These are phyloP conservation scores for Hypsibius dujardini DNA, from an alignment of 1,140 invertebrate species.

Conservation along the genomic window DNA sequence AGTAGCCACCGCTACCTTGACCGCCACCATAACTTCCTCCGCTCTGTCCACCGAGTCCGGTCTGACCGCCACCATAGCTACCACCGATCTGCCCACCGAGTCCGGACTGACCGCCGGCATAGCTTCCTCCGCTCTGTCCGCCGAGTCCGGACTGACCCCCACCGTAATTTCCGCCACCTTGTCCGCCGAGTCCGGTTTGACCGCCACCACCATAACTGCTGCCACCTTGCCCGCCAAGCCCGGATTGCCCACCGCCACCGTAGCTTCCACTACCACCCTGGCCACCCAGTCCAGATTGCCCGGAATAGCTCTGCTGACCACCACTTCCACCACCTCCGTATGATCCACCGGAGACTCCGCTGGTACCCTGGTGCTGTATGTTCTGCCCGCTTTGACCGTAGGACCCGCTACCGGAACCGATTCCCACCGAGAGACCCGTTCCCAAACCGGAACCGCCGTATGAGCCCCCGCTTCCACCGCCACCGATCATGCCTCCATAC, in stretches of 20 bases:
- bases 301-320: no score
- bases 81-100: not conserved
- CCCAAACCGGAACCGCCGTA: no score
- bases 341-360: no score
- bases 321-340: no score
- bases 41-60: not conserved
- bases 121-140: no score
- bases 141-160: not conserved
- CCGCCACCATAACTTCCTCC: not conserved
- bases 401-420: no score
- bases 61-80: not conserved
- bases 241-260: no score
- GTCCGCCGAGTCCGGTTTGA: not conserved
- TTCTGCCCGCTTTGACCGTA: no score
- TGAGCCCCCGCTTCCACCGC: not conserved
- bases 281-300: not conserved
- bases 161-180: not conserved
- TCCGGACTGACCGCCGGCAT: not conserved
- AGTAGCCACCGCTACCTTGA: not conserved
- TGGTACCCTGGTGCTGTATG: no score
- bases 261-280: no score
- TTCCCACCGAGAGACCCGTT: no score
- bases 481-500: no score
- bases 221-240: not conserved
- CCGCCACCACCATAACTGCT: conserved; percentile 4